phyloP scores from a whole-genome alignment of 2,113 vertebrate species.

The Corythornis cristatus region DNA sequence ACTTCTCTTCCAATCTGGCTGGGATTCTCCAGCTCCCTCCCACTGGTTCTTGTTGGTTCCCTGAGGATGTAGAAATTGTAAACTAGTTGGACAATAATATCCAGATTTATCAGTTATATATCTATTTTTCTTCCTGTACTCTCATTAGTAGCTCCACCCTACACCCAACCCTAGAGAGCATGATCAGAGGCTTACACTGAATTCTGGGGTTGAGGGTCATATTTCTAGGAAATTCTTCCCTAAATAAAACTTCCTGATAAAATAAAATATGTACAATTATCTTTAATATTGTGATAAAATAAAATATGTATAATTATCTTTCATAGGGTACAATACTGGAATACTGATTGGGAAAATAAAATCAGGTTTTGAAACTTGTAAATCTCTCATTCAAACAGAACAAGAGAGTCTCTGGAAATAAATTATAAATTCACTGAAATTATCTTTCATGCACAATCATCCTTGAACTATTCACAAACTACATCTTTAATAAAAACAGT shows the following conservation, averaged over 20 bases:
- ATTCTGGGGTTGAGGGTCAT: rapidly evolving
- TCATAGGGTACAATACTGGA: background rate
- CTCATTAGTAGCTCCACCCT: background rate
- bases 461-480: background rate
- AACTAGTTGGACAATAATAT: background rate
- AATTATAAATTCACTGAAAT: background rate
- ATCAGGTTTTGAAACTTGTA: background rate
- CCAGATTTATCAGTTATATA: background rate
- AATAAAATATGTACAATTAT: background rate
- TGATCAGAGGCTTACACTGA: background rate
- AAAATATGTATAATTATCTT: background rate
- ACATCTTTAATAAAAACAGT: background rate
- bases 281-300: background rate
- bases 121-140: background rate
- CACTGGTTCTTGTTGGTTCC: background rate
- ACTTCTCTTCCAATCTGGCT: background rate
- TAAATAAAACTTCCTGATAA: background rate
- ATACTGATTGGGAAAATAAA: background rate
- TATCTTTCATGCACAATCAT: background rate
- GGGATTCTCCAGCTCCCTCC: background rate
- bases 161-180: background rate
- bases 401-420: background rate
- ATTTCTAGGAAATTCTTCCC: background rate
- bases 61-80: background rate
- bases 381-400: background rate